Base-by-base conservation (phyloP, 2,888 invertebrate genomes). In the Meta bourneti region DNA sequence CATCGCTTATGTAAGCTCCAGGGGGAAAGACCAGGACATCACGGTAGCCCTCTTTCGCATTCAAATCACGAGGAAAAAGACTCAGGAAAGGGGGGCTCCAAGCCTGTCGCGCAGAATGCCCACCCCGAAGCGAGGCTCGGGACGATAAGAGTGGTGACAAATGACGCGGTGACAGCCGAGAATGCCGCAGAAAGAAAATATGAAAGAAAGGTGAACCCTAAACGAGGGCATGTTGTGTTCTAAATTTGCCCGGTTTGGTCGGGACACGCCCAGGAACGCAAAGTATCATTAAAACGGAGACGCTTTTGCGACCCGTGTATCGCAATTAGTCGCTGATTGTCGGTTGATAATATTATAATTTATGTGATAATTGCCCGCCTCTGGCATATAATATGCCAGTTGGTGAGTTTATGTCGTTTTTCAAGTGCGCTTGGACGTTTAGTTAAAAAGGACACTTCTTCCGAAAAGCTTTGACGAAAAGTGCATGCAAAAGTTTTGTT, bases 271-370 rank as follows among this genome's bases (percentile, higher is more conserved):
- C 78, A 77, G 69, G 20, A 70, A 75, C 78, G 82, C 61, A 83
- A 16, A 87, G 87, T 77, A 87, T 91, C 91, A 91, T 91, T 91
- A 91, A 78, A 71, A 83, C 19, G 71, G 86, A 90, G 87, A 78
- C 91, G 19, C 75, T 83, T 49, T 82, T 72, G 78, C 71, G 83
- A 83, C 81, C 83, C 49, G 82, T 87, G 91, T 87, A 82, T 78
- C 71, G 82, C 81, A 91, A 91, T 91, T 87, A 91, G 87, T 82
- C 82, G 49, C 78, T 87, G 91, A 91, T 91, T 91, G 87, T 82
- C 83, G 91, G 81, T 78, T 82, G 86, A 86, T 86, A 86, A 91
- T 91, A 86, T 90, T 80, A 91, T 91, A 91, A 91, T 91, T 91
- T 91, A 91, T 91, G 83, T 86, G 91, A 74, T 91, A 91, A 91